Base-by-base conservation (phyloP, 2,888 invertebrate species). In the Diplolepis rosae region DNA sequence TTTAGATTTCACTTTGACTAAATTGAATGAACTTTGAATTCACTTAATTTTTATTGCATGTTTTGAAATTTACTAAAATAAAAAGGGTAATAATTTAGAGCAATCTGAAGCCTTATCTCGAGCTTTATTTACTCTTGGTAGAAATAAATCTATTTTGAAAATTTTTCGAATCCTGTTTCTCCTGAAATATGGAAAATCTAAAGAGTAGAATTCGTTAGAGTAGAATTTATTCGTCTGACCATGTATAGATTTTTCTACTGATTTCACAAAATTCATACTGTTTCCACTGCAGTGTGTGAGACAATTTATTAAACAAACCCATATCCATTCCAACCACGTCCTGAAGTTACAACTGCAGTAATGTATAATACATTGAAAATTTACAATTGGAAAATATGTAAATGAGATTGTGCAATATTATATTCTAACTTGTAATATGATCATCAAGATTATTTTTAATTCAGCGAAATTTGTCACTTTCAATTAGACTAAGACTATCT, bases 211-310 rank as follows among this genome's bases (percentile, higher is more conserved):
- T 52, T 15, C n/a, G n/a, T 52, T 52, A 28, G 32, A 56, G 22
- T 32, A 13, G 13, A 56, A 56, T 24, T 24, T n/a, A 48, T 48
- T 18, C 24, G 61, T 39, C 61, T 61, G 61, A 13, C 61, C 39
- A 61, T 39, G 39, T 61, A 61, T 24, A 27, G 61, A 13, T 39
- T 61, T 61, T 61, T 61, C 61, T 61, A 61, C 61, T 61, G 32
- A 35, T 22, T 4, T n/a, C n/a, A 61, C 11, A 22, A 27, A 39
- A n/a, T 45, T 9, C 45, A 45, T 61, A 2, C 6, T 39, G 22
- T 32, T 32, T 32, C 22, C 11, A 50, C 50, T 50, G 22, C 15
- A 45, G 45, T 15, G 2, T 45, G 11, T 28, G 54, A 11, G 54
- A 32, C 5, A 54, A 24, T 39, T 61, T 39, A 39, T 61, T 61